Percentiles rank a stretch among this genome's conserved stretches.
phyloP scores from a whole-genome alignment of 2,113 vertebrate genomes.

The Ctenodactylus gundi region DNA sequence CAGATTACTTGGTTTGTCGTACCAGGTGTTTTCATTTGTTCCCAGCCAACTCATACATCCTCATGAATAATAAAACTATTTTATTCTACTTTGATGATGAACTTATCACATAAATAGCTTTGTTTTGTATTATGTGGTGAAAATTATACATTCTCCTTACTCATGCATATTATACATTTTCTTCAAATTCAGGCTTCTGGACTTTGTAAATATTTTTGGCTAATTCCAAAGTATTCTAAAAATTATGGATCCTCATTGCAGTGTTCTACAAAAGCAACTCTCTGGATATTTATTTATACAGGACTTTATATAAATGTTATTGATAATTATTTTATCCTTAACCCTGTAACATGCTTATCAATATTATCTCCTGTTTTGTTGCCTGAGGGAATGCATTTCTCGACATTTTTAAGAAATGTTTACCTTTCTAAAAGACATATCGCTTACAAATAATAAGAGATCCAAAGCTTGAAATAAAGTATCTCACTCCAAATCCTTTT shows the following conservation, averaged over 20 bases:
- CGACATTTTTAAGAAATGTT: no score
- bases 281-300: background rate
- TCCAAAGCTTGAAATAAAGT: background rate
- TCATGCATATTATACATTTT: background rate
- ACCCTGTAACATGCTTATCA: background rate
- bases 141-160: background rate
- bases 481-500: background rate
- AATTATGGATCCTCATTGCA: background rate
- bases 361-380: no score
- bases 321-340: background rate
- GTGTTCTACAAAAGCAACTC: background rate
- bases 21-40: background rate
- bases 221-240: background rate
- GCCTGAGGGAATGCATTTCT: no score
- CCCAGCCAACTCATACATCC: background rate
- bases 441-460: background rate
- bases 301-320: background rate
- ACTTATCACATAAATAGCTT: background rate
- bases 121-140: background rate
- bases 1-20: background rate
- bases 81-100: background rate
- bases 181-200: conserved; percentile 18
- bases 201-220: background rate
- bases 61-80: background rate
- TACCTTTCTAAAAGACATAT: background rate